Base-by-base conservation (phyloP, 2,113 vertebrate genomes). In the Ia io region DNA sequence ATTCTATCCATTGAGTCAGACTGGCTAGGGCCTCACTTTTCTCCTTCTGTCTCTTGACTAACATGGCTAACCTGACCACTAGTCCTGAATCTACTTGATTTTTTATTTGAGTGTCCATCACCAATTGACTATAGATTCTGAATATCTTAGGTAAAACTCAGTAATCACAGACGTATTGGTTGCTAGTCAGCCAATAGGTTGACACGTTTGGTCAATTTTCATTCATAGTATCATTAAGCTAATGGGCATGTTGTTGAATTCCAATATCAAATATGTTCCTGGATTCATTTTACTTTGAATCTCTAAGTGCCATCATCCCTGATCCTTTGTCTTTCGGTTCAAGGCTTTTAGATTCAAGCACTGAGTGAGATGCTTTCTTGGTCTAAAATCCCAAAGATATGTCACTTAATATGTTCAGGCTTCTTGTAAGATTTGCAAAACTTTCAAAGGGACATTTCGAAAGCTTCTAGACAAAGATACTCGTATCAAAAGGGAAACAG, bases 391-490 rank as follows among this genome's bases (percentile, higher is more conserved):
- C 53, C 37, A 71, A 93, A 67, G 42, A 51, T 94, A 79, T 93
- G 37, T 80, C 80, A 83, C 63, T 92, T 82, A 96, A 61, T 86
- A 67, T 42, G 37, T 86, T 51, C 71, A 14, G 86, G 25, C 59
- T 85, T 93, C 87, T 95, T 74, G 42, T 76, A 88, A 94, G 69
- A 67, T 84, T 67, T 67, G 14, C 71, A 84, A 8, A 85, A 5
- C 44, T 95, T 90, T 88, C 90, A 76, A 76, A 84, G 70, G 84
- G 65, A 84, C 51, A 47, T 95, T 96, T 96, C 1, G 1, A 90
- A 96, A 95, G 92, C 90, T 88, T 96, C 82, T 94, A 84, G 67
- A 93, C 93, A 84, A 85, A 97, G 92, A 95, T 90, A 97, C 92
- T 92, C 95, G 77, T 90, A 42, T 95, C 61, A 80, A 78, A 95